A percentile compares a stretch with the other conserved stretches of the same genome.
These are phyloP conservation scores for Leucopternis melanops DNA, from an alignment of 2,113 vertebrate genomes.

Conservation along the genomic window DNA sequence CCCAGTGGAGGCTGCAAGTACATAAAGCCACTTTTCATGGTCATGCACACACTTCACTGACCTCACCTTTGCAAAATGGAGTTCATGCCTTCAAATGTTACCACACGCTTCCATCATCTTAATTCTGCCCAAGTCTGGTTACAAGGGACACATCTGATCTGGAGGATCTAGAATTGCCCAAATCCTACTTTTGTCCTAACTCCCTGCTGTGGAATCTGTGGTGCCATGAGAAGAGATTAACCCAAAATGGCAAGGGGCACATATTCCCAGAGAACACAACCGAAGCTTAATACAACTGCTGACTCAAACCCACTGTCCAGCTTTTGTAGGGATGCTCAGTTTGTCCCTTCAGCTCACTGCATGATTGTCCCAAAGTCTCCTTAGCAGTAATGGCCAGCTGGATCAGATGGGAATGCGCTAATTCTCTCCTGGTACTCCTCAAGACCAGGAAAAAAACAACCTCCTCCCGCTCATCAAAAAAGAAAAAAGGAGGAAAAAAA, in stretches of 20 bases:
- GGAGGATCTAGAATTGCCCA: not conserved
- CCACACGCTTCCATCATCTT: not conserved
- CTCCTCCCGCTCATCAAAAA: accelerated
- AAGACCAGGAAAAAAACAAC: accelerated
- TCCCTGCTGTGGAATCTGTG: not conserved
- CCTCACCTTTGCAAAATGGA: not conserved
- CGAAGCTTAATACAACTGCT: too few species aligned
- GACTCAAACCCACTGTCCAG: not conserved
- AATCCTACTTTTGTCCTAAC: not conserved
- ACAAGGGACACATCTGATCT: not conserved
- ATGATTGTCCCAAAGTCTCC: not conserved
- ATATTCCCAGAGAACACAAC: not conserved
- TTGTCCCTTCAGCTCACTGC: not conserved
- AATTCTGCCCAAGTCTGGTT: not conserved
- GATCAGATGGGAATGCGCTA: not conserved
- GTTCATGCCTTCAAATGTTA: not conserved
- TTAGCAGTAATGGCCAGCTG: not conserved
- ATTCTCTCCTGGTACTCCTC: not conserved
- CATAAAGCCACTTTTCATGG: not conserved
- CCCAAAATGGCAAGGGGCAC: not conserved
- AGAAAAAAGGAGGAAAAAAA: too few species aligned
- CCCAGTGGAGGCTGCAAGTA: not conserved
- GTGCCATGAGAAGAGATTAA: not conserved
- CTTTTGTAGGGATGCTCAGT: not conserved
- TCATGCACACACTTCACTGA: too few species aligned